Percentiles rank a stretch among this genome's conserved stretches.
phyloP scores from a whole-genome alignment of 2,888 invertebrate species.

The Mimumesa dahlbomi region DNA sequence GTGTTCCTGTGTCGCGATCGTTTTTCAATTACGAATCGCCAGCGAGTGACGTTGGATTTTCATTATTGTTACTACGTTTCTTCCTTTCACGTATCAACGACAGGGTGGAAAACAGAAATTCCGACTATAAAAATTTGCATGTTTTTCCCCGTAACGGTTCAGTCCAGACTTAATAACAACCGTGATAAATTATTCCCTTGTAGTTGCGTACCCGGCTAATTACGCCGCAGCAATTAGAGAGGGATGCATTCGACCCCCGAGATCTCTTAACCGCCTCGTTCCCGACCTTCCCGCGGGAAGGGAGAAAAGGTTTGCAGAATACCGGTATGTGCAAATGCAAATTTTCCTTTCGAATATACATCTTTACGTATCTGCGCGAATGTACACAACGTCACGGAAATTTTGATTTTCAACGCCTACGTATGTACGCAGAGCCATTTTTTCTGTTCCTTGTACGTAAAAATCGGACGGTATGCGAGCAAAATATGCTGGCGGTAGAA shows the following conservation, averaged over 20 bases:
- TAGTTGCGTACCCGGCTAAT: slow-evolving; percentile 49
- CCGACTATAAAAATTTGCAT: slow-evolving; percentile 11
- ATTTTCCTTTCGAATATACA: slow-evolving; percentile 16
- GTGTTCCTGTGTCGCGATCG: neutral
- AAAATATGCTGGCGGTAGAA: too few species aligned
- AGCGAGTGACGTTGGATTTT: too few species aligned
- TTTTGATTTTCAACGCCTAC: too few species aligned
- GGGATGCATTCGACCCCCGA: slow-evolving; percentile 55
- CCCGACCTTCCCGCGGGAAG: slow-evolving; percentile 9
- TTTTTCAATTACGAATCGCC: slow-evolving; percentile 31
- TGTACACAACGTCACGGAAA: too few species aligned
- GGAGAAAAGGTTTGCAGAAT: slow-evolving; percentile 30
- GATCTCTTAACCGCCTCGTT: slow-evolving; percentile 44
- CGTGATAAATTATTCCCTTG: slow-evolving; percentile 51
- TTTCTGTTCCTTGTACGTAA: too few species aligned
- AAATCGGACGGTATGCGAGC: too few species aligned
- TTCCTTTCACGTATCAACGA: too few species aligned
- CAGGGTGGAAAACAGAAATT: slow-evolving; percentile 18
- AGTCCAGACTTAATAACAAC: slow-evolving; percentile 48
- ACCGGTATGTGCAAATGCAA: slow-evolving; percentile 7
- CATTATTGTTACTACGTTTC: too few species aligned
- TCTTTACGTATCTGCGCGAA: neutral
- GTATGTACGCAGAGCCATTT: too few species aligned
- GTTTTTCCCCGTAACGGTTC: slow-evolving; percentile 35
- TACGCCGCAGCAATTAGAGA: slow-evolving; percentile 52